Conservation (phyloP, 2,888 invertebrate genomes). For the Ophioninae sp. region DNA sequence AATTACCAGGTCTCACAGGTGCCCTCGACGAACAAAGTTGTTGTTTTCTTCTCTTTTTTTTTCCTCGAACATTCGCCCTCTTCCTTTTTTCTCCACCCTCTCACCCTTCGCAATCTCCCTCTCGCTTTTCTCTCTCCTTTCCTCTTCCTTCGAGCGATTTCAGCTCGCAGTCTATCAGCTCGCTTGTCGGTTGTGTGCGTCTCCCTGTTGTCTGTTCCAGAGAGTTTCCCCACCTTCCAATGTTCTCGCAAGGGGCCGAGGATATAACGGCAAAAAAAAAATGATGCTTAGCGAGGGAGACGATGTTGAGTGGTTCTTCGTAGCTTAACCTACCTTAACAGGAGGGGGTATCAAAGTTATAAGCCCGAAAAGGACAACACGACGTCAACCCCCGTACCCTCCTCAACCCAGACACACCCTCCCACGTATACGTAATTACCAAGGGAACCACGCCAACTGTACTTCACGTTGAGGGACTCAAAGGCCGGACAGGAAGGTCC, state of each 20-base stretch:
- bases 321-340: slow-evolving; percentile 67
- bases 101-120: neutral
- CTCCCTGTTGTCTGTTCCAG: neutral
- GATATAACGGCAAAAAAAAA: slow-evolving; percentile 39
- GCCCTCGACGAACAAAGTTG: slow-evolving; percentile 56
- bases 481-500: neutral
- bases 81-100: neutral
- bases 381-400: neutral
- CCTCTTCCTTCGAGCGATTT: slow-evolving; percentile 12
- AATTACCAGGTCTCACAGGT: slow-evolving; percentile 61
- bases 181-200: neutral
- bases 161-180: slow-evolving; percentile 19
- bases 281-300: slow-evolving; percentile 18
- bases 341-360: slow-evolving; percentile 21
- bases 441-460: neutral
- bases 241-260: slow-evolving; percentile 16
- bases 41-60: slow-evolving; percentile 40
- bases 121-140: neutral
- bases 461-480: slow-evolving; percentile 23
- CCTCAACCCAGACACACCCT: slow-evolving; percentile 9
- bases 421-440: slow-evolving; percentile 26
- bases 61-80: neutral
- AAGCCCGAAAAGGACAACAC: slow-evolving; percentile 9
- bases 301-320: slow-evolving; percentile 18
- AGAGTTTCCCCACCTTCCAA: slow-evolving; percentile 1